Base-by-base conservation (phyloP, 2,888 invertebrate species). In the Thymelicus sylvestris region DNA sequence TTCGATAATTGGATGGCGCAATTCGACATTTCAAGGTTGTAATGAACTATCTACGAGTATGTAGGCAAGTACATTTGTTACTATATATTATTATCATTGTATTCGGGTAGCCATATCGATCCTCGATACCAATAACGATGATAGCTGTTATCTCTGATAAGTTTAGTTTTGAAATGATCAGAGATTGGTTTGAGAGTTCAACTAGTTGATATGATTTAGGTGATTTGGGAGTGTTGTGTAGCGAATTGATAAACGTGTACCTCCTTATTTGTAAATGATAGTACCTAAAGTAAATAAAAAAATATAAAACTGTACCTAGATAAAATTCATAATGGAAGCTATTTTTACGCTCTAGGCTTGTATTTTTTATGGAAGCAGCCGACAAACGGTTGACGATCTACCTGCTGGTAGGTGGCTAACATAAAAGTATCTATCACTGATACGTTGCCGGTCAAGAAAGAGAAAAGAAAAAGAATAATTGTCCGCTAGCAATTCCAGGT, bases 41-140 rank as follows among this genome's bases (percentile, higher is more conserved):
- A 67, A 57, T 52, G 72, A 68, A 10, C 44, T 55, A 61, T 52
- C 50, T 59, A 3, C 44, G 4, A 19, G 19, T 19, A 19, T 2
- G 44, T 44, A 44, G 10, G 8, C 44, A 24, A 24, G n/a, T 38
- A 59, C 52, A 63, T 13, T 47, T 57, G 68, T 68, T 44, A 68
- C 6, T 41, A 19, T 19, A 19, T 19, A 19, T 19, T n/a, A n/a
- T 38, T 47, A 67, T 76, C 76, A 80, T 79, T 78, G 77, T 75
- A 78, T 77, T 77, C 73, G 57, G 64, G 57, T 78, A 80, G 77
- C 76, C 74, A 78, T 88, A 89, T 89, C 86, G 89, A 90, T 88
- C 83, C 81, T 77, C 75, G 85, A 85, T 86, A 84, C 70, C 77
- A 75, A 76, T 74, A 78, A 75, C 80, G 88, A 88, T 89, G 87